Percentiles rank a stretch among this genome's conserved stretches.
phyloP scores from a whole-genome alignment of 2,888 invertebrate genomes.

The Erebia ligea region DNA sequence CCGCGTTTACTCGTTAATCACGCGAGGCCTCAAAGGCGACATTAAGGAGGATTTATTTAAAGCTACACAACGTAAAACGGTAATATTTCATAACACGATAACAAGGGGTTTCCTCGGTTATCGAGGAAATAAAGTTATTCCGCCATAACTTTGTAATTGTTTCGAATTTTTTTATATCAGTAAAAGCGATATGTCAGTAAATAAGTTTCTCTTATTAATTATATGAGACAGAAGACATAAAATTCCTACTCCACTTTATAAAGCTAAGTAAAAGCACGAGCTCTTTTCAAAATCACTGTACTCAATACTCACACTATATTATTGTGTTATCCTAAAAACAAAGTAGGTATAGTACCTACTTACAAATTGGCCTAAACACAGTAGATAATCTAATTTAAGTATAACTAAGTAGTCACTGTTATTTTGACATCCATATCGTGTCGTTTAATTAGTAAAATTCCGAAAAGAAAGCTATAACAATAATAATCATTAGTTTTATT shows the following conservation, averaged over 20 bases:
- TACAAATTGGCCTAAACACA: too few relatives aligned
- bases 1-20: slow-evolving; percentile 46
- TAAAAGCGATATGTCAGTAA: background rate
- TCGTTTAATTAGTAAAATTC: too few relatives aligned
- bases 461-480: background rate
- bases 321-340: too few relatives aligned
- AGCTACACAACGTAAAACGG: slow-evolving; percentile 8
- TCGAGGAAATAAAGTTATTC: slow-evolving; percentile 3
- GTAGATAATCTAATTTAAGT: too few relatives aligned
- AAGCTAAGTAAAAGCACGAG: too few relatives aligned
- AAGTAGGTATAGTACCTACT: too few relatives aligned
- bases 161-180: background rate
- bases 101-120: slow-evolving; percentile 18
- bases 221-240: background rate
- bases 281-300: too few relatives aligned
- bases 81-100: slow-evolving; percentile 19
- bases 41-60: slow-evolving; percentile 22
- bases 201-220: background rate
- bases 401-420: too few relatives aligned
- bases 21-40: slow-evolving; percentile 34
- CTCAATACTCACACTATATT: too few relatives aligned
- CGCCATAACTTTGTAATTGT: slow-evolving; percentile 1
- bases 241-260: background rate
- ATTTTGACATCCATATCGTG: too few relatives aligned
- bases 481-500: background rate